Conservation (phyloP, 2,888 invertebrate genomes). For the Thalpophila matura region DNA sequence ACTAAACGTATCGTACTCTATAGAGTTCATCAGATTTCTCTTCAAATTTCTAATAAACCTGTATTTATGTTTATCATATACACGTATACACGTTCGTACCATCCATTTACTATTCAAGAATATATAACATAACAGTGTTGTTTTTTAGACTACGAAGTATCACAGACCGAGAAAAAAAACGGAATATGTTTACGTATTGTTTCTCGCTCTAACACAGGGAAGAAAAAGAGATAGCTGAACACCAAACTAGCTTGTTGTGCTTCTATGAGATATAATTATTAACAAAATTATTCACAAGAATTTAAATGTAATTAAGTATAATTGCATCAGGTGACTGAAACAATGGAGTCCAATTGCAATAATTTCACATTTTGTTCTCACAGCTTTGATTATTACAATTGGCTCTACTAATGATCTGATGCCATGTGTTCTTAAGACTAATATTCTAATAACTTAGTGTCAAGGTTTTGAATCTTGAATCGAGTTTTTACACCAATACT, state of each 20-base stretch:
- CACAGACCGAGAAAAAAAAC: conserved; percentile 37
- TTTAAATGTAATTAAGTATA: conserved; percentile 1
- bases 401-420: background rate
- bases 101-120: conserved; percentile 21
- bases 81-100: background rate
- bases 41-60: background rate
- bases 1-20: background rate
- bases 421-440: background rate
- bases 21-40: too few relatives aligned
- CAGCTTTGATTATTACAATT: too few relatives aligned
- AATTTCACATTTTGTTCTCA: background rate
- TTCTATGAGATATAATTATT: background rate
- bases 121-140: conserved; percentile 21
- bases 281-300: background rate
- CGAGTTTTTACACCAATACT: background rate
- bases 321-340: background rate
- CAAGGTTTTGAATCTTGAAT: conserved; percentile 14
- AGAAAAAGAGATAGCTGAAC: conserved; percentile 20
- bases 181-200: conserved; percentile 44
- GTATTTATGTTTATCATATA: conserved; percentile 3
- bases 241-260: conserved; percentile 20
- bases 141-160: conserved; percentile 23
- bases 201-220: conserved; percentile 32
- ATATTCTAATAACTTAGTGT: background rate
- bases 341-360: background rate